phyloP scores from a whole-genome alignment of 2,113 vertebrate species.

The Sphyrna mokarran region DNA sequence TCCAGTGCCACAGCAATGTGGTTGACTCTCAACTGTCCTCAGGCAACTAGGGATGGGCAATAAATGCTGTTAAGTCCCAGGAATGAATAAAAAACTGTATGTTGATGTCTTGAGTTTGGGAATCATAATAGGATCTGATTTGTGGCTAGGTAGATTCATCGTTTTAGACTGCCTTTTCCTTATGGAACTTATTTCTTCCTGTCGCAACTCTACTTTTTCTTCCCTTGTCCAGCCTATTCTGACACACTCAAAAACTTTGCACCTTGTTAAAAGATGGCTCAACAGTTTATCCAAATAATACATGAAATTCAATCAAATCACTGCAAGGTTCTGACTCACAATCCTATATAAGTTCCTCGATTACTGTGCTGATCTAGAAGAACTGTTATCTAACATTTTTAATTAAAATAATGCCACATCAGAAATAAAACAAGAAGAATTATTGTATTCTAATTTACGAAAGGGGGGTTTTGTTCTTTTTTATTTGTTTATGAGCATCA shows the following conservation, averaged over 20 bases:
- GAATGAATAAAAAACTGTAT: background rate
- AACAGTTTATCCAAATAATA: background rate
- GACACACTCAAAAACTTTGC: background rate
- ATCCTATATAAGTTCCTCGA: background rate
- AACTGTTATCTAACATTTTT: background rate
- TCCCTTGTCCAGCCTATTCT: too few relatives aligned
- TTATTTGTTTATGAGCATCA: too few relatives aligned
- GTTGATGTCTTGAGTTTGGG: background rate
- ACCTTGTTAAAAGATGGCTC: background rate
- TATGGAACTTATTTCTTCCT: too few relatives aligned
- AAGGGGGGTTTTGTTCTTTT: too few relatives aligned
- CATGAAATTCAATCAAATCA: background rate
- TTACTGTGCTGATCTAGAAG: background rate
- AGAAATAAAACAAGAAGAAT: background rate
- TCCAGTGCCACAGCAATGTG: too few relatives aligned
- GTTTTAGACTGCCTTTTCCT: background rate
- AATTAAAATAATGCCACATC: background rate
- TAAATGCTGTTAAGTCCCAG: too few relatives aligned
- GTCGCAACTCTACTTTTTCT: too few relatives aligned
- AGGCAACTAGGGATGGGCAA: too few relatives aligned
- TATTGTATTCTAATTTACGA: background rate
- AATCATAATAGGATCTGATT: background rate
- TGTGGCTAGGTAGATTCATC: background rate
- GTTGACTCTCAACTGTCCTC: too few relatives aligned
- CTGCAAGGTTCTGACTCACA: background rate